Percentiles rank a stretch among this genome's conserved stretches.
These are phyloP conservation scores for Oreochromis niloticus DNA, from an alignment of 2,113 vertebrate species.

Conservation along the genomic window DNA sequence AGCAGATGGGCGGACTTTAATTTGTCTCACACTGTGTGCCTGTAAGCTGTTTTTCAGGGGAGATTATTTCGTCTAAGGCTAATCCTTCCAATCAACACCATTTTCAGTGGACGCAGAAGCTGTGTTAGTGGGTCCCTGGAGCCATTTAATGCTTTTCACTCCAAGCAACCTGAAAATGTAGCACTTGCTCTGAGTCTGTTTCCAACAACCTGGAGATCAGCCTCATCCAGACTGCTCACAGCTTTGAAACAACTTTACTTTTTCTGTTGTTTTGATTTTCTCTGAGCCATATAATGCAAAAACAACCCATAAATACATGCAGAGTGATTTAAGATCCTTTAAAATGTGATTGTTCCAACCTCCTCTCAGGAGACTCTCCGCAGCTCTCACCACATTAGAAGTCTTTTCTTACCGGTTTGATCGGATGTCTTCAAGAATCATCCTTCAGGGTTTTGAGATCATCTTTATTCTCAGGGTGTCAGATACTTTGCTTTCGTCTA, in stretches of 20 bases:
- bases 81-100: neutral
- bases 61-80: neutral
- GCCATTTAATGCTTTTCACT: neutral
- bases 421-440: rapidly evolving
- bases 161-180: neutral
- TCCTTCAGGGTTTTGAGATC: neutral
- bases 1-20: neutral
- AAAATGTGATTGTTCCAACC: neutral
- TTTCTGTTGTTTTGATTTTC: neutral
- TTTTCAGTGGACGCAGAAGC: neutral
- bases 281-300: neutral
- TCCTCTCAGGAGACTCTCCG: neutral
- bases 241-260: neutral
- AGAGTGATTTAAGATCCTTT: neutral
- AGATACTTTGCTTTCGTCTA: neutral
- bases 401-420: neutral
- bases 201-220: neutral
- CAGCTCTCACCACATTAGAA: neutral
- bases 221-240: neutral
- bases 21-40: neutral
- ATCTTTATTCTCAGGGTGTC: neutral
- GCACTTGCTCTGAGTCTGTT: neutral
- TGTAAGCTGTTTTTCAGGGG: neutral
- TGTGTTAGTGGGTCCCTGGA: neutral
- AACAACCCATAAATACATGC: neutral